Evolutionary conservation across 2,797 vertebrate species (phyloP), one percentile per base, ranked within the genome.

Genomic region (Eremophila alpestris): DNA sequence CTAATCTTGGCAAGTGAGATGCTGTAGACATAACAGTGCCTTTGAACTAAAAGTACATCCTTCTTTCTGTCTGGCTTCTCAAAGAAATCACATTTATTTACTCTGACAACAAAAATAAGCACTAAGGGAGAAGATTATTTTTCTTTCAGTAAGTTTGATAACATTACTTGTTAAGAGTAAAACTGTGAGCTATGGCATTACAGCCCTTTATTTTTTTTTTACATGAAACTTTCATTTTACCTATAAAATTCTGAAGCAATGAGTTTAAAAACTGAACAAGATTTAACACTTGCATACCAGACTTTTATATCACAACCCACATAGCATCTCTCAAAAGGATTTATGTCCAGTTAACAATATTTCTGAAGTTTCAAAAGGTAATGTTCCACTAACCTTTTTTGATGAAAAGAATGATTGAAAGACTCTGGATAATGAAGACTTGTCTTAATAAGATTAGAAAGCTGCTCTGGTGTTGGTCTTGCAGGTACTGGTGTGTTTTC

Each of bases 401-500:
- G 98, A 95, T 98, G 93, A 97, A 99, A 99, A 7, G 98, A 97
- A 84, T 99, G 99, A 94, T 96, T 98, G 97, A 98, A 99, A 67
- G 98, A 99, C 93, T 99, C 99, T 20, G 99, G 99, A 96, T 99
- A 99, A 97, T 98, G 98, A 96, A 99, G 98, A 95, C 98, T 99
- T 38, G 98, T 99, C 97, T 99, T 99, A 96, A 99, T 98, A 74
- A 99, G 98, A 85, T 98, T 99, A 88, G 99, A 99, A 87, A 99
- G 98, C 87, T 99, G 98, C 64, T 99, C 99, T 83, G 98, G 95
- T 13, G 98, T 98, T 49, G 98, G 98, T 86, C 96, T 98, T 81
- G 96, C 88, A 30, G 98, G 96, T 93, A 98, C 97, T 38, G 97
- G 95, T 70, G 98, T 97, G 41, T 96, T 97, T 91, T 99, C 99